Evolutionary conservation across 2,797 vertebrate species (phyloP).

Genomic region (Naso thynnoides): DNA sequence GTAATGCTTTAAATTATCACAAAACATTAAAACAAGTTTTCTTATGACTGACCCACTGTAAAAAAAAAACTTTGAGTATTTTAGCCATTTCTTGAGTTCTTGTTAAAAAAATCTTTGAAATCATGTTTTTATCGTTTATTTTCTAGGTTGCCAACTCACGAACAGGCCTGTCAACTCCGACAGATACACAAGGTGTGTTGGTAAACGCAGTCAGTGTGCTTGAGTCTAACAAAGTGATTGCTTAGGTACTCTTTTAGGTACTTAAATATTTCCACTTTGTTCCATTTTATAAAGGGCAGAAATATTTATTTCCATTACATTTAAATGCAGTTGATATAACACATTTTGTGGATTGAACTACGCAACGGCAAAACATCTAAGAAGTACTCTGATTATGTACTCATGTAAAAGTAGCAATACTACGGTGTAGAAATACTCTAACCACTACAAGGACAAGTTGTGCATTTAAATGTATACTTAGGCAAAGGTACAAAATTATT

Average conservation of each 20-base stretch:
- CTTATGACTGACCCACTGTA: no score
- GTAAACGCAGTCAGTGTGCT: not conserved
- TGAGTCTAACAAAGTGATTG: not conserved
- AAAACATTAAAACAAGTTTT: not conserved
- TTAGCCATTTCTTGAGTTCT: not conserved
- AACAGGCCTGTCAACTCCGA: conserved; percentile 12
- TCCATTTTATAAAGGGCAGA: no score
- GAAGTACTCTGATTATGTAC: no score
- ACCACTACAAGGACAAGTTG: no score
- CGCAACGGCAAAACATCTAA: no score
- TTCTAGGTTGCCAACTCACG: conserved; percentile 52
- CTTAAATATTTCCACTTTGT: not conserved
- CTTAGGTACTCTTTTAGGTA: not conserved
- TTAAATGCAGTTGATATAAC: no score
- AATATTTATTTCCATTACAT: no score
- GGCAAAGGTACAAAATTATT: no score
- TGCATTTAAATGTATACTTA: no score
- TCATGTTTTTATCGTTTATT: not conserved
- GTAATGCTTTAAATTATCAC: not conserved
- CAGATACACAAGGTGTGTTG: conserved; percentile 56
- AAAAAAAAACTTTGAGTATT: not conserved
- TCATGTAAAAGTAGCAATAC: no score
- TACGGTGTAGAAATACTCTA: no score
- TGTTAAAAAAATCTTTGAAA: conserved; percentile 1
- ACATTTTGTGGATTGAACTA: no score